Evolutionary conservation across 2,113 vertebrate genomes (phyloP), one percentile per base, ranked within the genome.

Genomic region (Hippocampus barbouri): DNA sequence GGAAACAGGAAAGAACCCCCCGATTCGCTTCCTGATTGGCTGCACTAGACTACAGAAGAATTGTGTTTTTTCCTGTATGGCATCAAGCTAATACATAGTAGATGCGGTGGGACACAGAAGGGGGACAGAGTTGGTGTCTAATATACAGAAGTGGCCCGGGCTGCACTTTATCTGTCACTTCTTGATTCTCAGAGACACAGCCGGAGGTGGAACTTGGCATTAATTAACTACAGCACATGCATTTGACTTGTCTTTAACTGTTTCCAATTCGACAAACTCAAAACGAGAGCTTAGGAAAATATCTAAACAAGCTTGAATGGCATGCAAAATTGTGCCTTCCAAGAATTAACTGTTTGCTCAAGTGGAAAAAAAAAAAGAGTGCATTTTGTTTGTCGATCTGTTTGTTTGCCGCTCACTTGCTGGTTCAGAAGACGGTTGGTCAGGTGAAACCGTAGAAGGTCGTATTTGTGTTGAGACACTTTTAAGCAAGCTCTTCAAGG

Each of bases 1-100:
- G 93, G 92, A 95, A 94, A 92, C 92, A 86, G 94, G 93, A 95
- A 94, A 89, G 90, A 73, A 78, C 90, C 89, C 86, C 87, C 88
- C 84, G 82, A 80, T 91, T 80, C 86, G 83, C 89, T 88, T 92
- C 90, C 85, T 91, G 91, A 91, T 90, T 94, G 91, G 91, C 86
- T 90, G 87, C 79, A 89, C 88, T 80, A 87, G 87, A 89, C 91
- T 91, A 90, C 83, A 91, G 90, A 90, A 88, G 89, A 78, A 82
- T 80, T 83, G 82, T 92, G 85, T 88, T 89, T 86, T 90, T 90
- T 89, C 89, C 85, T 87, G 89, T 84, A 86, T 88, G 86, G 85
- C 85, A 90, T 88, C 84, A 86, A 81, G 86, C 80, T 93, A 91
- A 93, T 84, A 86, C 79, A 79, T 87, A 90, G 87, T 91, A 92